Base-by-base conservation (phyloP, 2,888 invertebrate species). In the Xanthia icteritia region DNA sequence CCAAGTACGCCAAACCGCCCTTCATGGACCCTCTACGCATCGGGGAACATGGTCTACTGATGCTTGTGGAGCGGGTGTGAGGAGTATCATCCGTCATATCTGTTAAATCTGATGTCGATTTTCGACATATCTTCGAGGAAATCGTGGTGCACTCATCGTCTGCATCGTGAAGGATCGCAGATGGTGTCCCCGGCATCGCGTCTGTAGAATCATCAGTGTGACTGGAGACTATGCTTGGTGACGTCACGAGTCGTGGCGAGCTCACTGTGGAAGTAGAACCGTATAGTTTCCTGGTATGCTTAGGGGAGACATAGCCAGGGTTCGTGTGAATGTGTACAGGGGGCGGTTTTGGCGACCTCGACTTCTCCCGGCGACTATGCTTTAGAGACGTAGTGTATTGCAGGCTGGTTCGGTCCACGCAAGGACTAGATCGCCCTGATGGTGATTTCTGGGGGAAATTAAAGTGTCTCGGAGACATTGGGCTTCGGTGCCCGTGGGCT, bases 81-180 rank as follows among this genome's bases (percentile, higher is more conserved):
- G 97, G 97, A 6, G 97, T 97, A 27, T 97, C 97, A 77, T 97
- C 97, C 2, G 97, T 97, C 84, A 97, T 96, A 84, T 98, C 98
- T 0, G 96, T 96, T 86, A 98, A 94, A 94, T 98, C 98, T 36
- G 98, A 98, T 4, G 98, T 98, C 0, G 98, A 98, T 89, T 98
- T 98, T 71, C 98, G 97, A 86, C 97, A 98, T 61, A 97, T 95
- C 71, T 97, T 92, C 0, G 96, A 96, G 0, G 96, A 95, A 1
- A 94, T 96, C 2, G 95, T 94, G 4, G 95, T 96, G 11, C 96
- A 96, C 64, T 97, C 96, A 61, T 96, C 96, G 63, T 95, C 96
- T 1, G 96, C 96, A 66, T 95, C 95, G 42, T 96, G 93, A 27
- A 95, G 89, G 2, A 93, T 89, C 0, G 94, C 95, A 2, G 95